Conservation (phyloP, 2,888 invertebrate species). For the Baccha elongata region DNA sequence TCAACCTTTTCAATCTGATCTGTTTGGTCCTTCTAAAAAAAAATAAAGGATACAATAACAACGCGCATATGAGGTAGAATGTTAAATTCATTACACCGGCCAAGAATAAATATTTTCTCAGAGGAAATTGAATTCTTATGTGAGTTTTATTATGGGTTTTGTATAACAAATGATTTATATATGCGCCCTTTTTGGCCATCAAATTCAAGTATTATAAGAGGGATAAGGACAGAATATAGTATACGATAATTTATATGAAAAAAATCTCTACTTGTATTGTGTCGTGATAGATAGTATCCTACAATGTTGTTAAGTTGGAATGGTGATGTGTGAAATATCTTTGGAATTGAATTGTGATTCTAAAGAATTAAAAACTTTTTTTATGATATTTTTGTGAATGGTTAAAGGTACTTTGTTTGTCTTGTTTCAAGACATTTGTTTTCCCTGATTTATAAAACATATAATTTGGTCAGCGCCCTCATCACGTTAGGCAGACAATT, state of each 20-base stretch:
- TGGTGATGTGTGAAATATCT: no score
- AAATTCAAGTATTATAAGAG: not conserved
- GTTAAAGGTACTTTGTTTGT: no score
- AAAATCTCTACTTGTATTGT: not conserved
- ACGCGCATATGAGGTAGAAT: constrained; percentile 28
- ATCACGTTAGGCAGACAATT: no score
- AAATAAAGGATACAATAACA: constrained; percentile 29
- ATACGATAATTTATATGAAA: no score
- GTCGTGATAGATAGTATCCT: no score
- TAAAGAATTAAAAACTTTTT: no score
- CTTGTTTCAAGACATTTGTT: no score
- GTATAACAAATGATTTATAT: constrained; percentile 67
- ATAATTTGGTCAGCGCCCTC: no score
- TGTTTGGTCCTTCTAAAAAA: not conserved
- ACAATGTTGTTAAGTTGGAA: no score
- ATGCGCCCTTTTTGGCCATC: constrained; percentile 47
- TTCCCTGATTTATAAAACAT: no score
- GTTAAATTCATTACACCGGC: constrained; percentile 61
- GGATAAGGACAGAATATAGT: not conserved
- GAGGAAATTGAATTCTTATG: constrained; percentile 72
- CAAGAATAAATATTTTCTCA: constrained; percentile 63
- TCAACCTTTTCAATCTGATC: constrained; percentile 32
- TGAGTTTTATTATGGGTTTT: constrained; percentile 68
- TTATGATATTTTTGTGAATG: no score
- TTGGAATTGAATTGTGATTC: no score